Evolutionary conservation across 2,888 invertebrate species (phyloP).

Genomic region (Eucera pruinosa): DNA sequence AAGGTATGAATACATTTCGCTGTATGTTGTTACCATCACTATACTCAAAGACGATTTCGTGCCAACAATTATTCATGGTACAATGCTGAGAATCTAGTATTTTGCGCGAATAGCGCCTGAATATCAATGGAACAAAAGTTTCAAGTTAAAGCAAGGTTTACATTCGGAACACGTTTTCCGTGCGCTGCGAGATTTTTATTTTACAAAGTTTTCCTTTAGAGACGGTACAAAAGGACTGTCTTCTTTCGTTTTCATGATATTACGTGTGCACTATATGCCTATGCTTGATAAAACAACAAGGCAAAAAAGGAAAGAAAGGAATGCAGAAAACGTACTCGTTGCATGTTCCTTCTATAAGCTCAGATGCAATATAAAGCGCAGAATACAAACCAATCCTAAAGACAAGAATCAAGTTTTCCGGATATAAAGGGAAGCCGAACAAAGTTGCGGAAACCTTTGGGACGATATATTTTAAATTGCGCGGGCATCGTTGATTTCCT

Average conservation of each 20-base stretch:
- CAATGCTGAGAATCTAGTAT: background rate
- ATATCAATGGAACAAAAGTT: conserved; percentile 4
- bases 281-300: background rate
- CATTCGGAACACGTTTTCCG: conserved; percentile 13
- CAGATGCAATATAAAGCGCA: conserved; percentile 29
- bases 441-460: conserved; percentile 37
- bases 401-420: conserved; percentile 60
- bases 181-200: conserved; percentile 24
- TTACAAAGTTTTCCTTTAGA: conserved; percentile 8
- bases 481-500: conserved; percentile 17
- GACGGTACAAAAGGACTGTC: conserved; percentile 10
- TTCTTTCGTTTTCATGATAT: conserved; percentile 24
- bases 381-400: conserved; percentile 34
- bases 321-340: background rate
- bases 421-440: conserved; percentile 45
- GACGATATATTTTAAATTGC: conserved; percentile 59
- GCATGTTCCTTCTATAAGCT: conserved; percentile 19
- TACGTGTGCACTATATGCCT: conserved; percentile 2
- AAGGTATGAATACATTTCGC: too few relatives aligned
- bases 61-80: too few relatives aligned
- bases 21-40: too few relatives aligned
- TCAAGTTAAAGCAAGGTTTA: background rate
- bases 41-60: too few relatives aligned
- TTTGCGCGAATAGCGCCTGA: background rate
- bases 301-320: background rate